phyloP scores from a whole-genome alignment of 2,888 invertebrate genomes.

The Danaus chrysippus region DNA sequence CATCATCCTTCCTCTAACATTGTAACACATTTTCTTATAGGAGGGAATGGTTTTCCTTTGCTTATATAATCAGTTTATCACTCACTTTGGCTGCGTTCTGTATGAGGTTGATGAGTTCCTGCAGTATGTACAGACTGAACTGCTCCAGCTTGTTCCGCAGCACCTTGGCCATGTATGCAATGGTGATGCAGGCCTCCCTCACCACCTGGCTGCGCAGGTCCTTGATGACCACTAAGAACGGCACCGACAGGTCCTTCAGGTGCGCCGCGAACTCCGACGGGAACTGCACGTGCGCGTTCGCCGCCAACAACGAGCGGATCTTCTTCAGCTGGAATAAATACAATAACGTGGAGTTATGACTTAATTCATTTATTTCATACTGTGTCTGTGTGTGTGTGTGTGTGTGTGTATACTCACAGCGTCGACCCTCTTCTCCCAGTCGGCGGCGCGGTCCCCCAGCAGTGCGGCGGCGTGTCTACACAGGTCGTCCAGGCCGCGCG shows the following conservation, averaged over 20 bases:
- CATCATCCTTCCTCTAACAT: too few species aligned
- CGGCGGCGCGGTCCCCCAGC: slow-evolving; percentile 89
- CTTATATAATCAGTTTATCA: too few species aligned
- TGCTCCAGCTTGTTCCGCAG: slow-evolving; percentile 89
- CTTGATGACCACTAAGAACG: slow-evolving; percentile 89
- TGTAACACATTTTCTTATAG: too few species aligned
- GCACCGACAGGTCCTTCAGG: slow-evolving; percentile 88
- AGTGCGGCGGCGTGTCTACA: slow-evolving; percentile 86
- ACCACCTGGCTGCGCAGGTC: slow-evolving; percentile 96
- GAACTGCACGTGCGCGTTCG: slow-evolving; percentile 84
- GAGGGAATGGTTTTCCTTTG: too few species aligned
- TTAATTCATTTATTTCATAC: background rate
- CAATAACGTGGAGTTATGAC: background rate
- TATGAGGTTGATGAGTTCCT: slow-evolving; percentile 91
- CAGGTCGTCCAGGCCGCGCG: slow-evolving; percentile 89
- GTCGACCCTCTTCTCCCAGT: slow-evolving; percentile 97
- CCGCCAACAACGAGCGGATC: slow-evolving; percentile 88
- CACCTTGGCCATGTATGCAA: slow-evolving; percentile 93
- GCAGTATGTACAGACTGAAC: slow-evolving; percentile 90
- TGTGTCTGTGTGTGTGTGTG: background rate
- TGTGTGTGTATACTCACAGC: slow-evolving; percentile 79
- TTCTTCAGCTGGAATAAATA: slow-evolving; percentile 85
- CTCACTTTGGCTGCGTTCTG: slow-evolving; percentile 96
- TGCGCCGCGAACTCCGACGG: slow-evolving; percentile 85
- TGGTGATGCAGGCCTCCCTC: slow-evolving; percentile 96